A percentile compares a stretch with the other conserved stretches of the same genome.
These are phyloP conservation scores for Temnothorax unifasciatus DNA, from an alignment of 2,888 invertebrate species.

Conservation along the genomic window DNA sequence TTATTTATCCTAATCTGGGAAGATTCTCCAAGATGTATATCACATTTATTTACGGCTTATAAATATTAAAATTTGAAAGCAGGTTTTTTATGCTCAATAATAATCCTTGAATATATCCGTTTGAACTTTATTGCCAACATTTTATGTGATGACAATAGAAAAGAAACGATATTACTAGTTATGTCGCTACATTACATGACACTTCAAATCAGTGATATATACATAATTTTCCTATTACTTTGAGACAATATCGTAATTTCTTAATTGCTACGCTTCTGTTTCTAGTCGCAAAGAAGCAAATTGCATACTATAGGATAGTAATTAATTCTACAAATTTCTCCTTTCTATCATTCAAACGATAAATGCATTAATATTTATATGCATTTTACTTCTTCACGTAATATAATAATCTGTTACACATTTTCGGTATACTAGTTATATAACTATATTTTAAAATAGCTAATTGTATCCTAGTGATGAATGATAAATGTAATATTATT, in stretches of 20 bases:
- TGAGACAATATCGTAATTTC: slow-evolving; percentile 24
- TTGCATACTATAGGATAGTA: not conserved
- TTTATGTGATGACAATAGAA: slow-evolving; percentile 25
- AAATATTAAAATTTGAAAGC: not conserved
- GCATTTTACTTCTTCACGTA: not conserved
- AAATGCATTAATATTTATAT: not conserved
- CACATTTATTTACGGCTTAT: slow-evolving; percentile 1
- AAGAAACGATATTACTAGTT: slow-evolving; percentile 24
- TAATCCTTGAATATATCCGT: slow-evolving; percentile 21
- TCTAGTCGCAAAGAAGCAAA: slow-evolving; percentile 2
- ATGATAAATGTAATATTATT: slow-evolving; percentile 8
- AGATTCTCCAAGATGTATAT: slow-evolving; percentile 1
- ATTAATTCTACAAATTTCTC: slow-evolving; percentile 9
- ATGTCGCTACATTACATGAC: slow-evolving; percentile 11
- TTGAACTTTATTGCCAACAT: slow-evolving; percentile 41
- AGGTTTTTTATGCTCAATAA: slow-evolving; percentile 4
- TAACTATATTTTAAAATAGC: slow-evolving; percentile 30
- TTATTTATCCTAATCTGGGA: slow-evolving; percentile 38
- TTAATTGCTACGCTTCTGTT: not conserved
- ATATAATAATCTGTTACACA: slow-evolving; percentile 25
- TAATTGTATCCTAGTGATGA: slow-evolving; percentile 25
- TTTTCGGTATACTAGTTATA: not conserved
- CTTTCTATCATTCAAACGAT: not conserved
- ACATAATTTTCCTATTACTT: not conserved
- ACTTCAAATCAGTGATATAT: not conserved